phyloP scores from a whole-genome alignment of 2,797 vertebrate genomes.

The Galagoides demidoff region DNA sequence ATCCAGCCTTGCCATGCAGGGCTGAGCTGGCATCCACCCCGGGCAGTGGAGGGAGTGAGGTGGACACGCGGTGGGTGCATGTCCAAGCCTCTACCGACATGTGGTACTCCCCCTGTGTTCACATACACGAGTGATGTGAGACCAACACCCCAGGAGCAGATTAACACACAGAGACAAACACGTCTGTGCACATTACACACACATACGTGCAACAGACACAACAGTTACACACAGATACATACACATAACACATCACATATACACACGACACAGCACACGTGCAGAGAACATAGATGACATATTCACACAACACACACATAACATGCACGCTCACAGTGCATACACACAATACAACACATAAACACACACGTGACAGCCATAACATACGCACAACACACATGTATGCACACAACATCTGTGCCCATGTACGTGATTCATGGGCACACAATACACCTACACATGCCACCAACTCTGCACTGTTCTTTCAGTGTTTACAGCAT shows the following conservation, averaged over 20 bases:
- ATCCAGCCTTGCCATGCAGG: neutral
- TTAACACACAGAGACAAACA: neutral
- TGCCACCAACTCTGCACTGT: neutral
- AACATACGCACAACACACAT: neutral
- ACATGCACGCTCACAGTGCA: neutral
- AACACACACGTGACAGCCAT: neutral
- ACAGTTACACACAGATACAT: too few species aligned
- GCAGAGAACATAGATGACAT: neutral
- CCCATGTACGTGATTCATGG: neutral
- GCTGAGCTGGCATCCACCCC: rapidly evolving
- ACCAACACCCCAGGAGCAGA: neutral
- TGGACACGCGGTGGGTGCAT: neutral
- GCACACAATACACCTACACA: neutral
- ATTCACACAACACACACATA: neutral
- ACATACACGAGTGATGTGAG: rapidly evolving
- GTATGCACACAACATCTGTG: neutral
- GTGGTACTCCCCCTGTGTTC: too few species aligned
- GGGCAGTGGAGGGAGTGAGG: rapidly evolving
- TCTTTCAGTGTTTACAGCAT: rapidly evolving
- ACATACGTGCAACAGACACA: too few species aligned
- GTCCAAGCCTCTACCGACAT: neutral
- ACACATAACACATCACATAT: too few species aligned
- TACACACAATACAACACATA: neutral
- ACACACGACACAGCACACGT: neutral
- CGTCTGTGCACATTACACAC: neutral